Evolutionary conservation across 2,888 invertebrate species (phyloP), one percentile per base, ranked within the genome.

Genomic region (Allolobophora icterica): DNA sequence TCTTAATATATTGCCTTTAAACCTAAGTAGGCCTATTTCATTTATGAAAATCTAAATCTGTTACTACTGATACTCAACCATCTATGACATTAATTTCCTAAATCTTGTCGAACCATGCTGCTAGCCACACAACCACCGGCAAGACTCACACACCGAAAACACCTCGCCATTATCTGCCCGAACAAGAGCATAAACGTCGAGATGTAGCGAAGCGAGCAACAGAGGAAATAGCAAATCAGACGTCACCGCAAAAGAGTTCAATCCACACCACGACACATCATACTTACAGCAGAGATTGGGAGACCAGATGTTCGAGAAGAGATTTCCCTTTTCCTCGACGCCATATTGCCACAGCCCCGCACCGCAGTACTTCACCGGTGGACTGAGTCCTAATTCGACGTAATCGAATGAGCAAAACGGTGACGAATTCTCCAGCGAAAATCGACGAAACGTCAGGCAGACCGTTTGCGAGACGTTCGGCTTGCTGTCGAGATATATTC

Each of bases 321-420:
- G 90, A 71, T 91, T 92, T 83, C 40, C 89, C 15, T 91, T 90
- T 33, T 90, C 89, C 17, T 58, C 91, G 30, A 87, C 84, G 40
- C 93, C 93, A 89, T 92, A 93, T 90, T 92, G 92, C 93, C 93
- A 93, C 89, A 91, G 91, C 24, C 93, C 93, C 15, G 38, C 35
- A 2, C 92, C 93, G 84, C 93, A 93, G 92, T 93, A 93, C 91
- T 93, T 93, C 35, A 89, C 52, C 71, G 42, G 35, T 30, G 45
- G 45, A n/a, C 45, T 84, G 3, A 71, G 89, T 8, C 92, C 92
- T 40, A 93, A 91, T 58, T 91, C 92, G 42, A 93, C 89, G 91
- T 92, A 93, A 91, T 93, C 93, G 52, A 92, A 93, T n/a, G 92
- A 92, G 89, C 93, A 93, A 91, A 92, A 93, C 33, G 91, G 92